These are phyloP conservation scores for Drosophila mulleri DNA, from an alignment of 2,888 invertebrate genomes.

Conservation along the genomic window DNA sequence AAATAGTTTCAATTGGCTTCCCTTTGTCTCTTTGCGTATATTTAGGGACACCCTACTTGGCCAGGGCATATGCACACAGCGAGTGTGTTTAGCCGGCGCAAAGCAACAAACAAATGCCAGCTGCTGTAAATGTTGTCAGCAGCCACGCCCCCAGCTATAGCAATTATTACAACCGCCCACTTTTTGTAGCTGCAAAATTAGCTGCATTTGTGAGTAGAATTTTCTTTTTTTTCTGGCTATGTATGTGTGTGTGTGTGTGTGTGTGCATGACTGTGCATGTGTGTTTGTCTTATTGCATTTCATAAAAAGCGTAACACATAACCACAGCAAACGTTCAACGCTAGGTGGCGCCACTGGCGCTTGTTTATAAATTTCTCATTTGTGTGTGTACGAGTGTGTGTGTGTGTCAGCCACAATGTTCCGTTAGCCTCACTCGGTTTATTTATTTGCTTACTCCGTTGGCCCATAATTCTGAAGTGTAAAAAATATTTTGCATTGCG, in stretches of 20 bases:
- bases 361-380: conserved; percentile 70
- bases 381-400: conserved; percentile 9
- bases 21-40: background rate
- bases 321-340: conserved; percentile 1
- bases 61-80: conserved; percentile 1
- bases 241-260: background rate
- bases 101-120: conserved; percentile 16
- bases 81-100: background rate
- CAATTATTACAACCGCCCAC: conserved; percentile 25
- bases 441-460: conserved; percentile 60
- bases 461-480: conserved; percentile 69
- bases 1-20: background rate
- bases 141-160: conserved; percentile 16
- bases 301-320: conserved; percentile 31
- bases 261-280: background rate
- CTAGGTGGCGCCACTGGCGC: conserved; percentile 26
- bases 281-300: conserved; percentile 30
- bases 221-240: conserved; percentile 55
- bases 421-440: conserved; percentile 42
- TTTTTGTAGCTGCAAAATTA: conserved; percentile 62
- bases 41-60: conserved; percentile 9
- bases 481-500: conserved; percentile 74
- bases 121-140: conserved; percentile 10
- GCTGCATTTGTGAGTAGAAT: conserved; percentile 54
- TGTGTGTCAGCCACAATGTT: conserved; percentile 56